phyloP scores from a whole-genome alignment of 2,113 vertebrate species.

The Apodemus sylvaticus region DNA sequence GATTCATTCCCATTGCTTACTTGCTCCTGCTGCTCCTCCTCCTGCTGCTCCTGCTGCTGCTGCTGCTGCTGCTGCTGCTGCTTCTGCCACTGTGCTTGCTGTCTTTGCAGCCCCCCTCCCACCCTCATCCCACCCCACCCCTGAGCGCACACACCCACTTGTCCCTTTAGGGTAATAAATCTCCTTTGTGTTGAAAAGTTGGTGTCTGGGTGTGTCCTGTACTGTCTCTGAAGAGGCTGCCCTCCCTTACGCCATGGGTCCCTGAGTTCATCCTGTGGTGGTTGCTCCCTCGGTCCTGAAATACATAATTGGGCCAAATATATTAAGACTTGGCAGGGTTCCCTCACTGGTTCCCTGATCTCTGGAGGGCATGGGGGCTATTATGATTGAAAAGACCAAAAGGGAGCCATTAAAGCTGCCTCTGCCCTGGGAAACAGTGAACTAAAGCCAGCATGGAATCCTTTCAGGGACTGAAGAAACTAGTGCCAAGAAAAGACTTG shows the following conservation, averaged over 20 bases:
- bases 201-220: background rate
- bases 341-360: too few relatives aligned
- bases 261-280: background rate
- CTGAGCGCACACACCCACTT: background rate
- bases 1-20: background rate
- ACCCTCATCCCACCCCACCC: too few relatives aligned
- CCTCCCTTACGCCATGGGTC: background rate
- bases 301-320: background rate
- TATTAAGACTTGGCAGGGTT: background rate
- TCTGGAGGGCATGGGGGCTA: background rate
- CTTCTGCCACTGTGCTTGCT: background rate
- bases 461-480: background rate
- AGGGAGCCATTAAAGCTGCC: background rate
- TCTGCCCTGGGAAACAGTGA: background rate
- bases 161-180: background rate
- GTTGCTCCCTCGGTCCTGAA: background rate
- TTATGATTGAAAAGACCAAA: background rate
- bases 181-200: background rate
- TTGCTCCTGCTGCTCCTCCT: too few relatives aligned
- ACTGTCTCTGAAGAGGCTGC: background rate
- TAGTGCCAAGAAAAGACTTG: too few relatives aligned
- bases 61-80: background rate
- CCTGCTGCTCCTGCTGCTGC: too few relatives aligned
- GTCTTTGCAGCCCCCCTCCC: background rate
- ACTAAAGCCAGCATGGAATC: background rate